Percentiles rank a stretch among this genome's conserved stretches.
phyloP scores from a whole-genome alignment of 2,797 vertebrate genomes.

The Oreochromis mossambicus region DNA sequence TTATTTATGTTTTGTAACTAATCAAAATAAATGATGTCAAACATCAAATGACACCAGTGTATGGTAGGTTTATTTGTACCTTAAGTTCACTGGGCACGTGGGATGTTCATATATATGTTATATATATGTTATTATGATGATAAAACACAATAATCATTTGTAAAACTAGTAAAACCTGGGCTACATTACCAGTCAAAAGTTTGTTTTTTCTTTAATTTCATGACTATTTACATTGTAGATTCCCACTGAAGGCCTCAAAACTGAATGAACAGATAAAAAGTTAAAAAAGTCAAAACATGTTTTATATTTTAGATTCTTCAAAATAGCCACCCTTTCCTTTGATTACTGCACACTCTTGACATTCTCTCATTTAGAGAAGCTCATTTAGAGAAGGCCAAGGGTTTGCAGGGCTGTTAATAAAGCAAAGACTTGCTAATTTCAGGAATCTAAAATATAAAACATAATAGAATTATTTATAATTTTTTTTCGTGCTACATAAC shows the following conservation, averaged over 20 bases:
- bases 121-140: neutral
- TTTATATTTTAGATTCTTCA: neutral
- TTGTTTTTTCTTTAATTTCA: neutral
- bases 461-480: no score
- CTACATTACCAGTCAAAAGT: neutral
- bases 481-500: no score
- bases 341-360: neutral
- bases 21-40: constrained; percentile 82
- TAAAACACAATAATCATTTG: neutral
- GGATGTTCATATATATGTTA: neutral
- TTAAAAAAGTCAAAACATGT: neutral
- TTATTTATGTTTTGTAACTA: constrained; percentile 86
- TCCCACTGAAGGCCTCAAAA: neutral
- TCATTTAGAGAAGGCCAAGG: rapidly evolving
- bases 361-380: neutral
- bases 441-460: no score
- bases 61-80: neutral
- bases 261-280: neutral
- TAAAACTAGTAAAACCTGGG: rapidly evolving
- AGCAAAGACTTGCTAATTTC: neutral
- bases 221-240: neutral
- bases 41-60: constrained; percentile 46
- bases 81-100: neutral
- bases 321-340: rapidly evolving
- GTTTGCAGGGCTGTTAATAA: neutral